These are phyloP conservation scores for Stercorarius parasiticus DNA, from an alignment of 2,113 vertebrate genomes.

Conservation along the genomic window DNA sequence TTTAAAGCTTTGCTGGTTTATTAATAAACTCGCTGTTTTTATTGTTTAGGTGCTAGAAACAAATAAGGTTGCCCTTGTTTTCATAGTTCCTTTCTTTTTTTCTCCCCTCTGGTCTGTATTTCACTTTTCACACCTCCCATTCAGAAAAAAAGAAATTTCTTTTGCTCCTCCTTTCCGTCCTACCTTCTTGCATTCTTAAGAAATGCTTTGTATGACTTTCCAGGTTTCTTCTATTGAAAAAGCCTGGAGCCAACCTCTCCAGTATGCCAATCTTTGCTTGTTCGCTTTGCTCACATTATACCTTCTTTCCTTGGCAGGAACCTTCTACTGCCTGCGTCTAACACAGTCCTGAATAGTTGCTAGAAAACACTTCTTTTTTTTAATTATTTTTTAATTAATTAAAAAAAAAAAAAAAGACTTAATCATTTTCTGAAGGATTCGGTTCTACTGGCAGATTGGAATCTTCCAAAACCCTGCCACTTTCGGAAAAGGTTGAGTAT, in stretches of 20 bases:
- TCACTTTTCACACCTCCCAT: background rate
- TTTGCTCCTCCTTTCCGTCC: background rate
- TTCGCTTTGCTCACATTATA: background rate
- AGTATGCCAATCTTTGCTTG: background rate
- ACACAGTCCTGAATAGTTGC: background rate
- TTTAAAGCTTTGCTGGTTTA: background rate
- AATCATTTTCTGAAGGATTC: background rate
- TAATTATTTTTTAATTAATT: background rate
- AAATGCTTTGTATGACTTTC: background rate
- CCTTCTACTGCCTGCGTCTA: background rate
- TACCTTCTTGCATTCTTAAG: background rate
- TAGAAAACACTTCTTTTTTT: background rate
- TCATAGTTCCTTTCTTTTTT: background rate
- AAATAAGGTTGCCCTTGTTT: background rate
- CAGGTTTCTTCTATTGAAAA: background rate
- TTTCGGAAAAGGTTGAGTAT: background rate
- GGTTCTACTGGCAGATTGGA: background rate
- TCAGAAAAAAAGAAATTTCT: background rate
- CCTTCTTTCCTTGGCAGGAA: background rate
- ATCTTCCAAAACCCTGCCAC: background rate
- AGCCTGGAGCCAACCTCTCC: background rate
- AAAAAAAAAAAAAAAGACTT: background rate
- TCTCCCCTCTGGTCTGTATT: background rate
- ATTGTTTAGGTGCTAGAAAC: background rate
- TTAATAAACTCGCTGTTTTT: background rate